A percentile compares a stretch with the other conserved stretches of the same genome.
Conservation (phyloP, 2,797 vertebrate genomes). For the Lacerta bilineata region DNA sequence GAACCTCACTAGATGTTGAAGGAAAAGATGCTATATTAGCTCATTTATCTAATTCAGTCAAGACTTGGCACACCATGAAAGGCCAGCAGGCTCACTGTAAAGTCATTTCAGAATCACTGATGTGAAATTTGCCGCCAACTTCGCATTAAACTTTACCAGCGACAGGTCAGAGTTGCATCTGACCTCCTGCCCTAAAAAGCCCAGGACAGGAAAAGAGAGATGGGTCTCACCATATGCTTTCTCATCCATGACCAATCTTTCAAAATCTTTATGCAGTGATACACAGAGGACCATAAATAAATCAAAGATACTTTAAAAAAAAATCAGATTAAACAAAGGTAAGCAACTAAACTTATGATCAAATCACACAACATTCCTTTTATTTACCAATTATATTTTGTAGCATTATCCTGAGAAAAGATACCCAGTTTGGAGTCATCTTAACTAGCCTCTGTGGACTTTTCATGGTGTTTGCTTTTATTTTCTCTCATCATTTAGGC, state of each 20-base stretch:
- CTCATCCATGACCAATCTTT: neutral
- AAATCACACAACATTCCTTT: neutral
- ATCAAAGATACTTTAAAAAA: neutral
- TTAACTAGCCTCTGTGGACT: neutral
- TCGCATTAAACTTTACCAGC: neutral
- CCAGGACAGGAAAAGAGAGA: neutral
- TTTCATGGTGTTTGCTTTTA: neutral
- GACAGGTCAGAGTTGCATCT: neutral
- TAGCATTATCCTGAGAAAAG: neutral
- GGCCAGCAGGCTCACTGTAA: neutral
- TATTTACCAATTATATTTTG: neutral
- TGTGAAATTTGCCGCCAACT: neutral
- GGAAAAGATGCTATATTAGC: neutral
- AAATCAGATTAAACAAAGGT: neutral
- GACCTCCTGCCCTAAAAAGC: neutral
- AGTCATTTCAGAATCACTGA: neutral
- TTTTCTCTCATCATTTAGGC: neutral
- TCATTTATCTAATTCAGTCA: neutral
- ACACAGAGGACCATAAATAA: neutral
- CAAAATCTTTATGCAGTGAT: neutral
- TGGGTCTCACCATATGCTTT: neutral
- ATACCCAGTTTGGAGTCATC: neutral
- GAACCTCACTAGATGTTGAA: neutral
- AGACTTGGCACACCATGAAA: neutral
- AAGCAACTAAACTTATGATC: neutral